phyloP scores from a whole-genome alignment of 2,888 invertebrate genomes.

The Philereme vetulata region DNA sequence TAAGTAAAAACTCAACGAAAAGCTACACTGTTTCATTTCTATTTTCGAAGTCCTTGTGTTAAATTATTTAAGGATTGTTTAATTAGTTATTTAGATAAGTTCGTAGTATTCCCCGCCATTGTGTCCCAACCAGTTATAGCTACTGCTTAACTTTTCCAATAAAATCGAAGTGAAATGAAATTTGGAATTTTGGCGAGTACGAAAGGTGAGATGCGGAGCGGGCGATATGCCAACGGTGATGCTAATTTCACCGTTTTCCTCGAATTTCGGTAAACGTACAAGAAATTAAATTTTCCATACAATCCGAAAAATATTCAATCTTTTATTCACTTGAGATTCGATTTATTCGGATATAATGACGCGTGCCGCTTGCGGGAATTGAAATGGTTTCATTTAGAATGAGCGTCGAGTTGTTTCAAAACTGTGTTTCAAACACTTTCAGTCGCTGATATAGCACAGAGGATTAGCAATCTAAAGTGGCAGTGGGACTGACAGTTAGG shows the following conservation, averaged over 20 bases:
- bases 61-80: too few species aligned
- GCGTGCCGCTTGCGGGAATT: background rate
- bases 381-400: slow-evolving; percentile 12
- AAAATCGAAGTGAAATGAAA: slow-evolving; percentile 78
- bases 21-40: too few species aligned
- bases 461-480: too few species aligned
- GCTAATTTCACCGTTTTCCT: slow-evolving; percentile 61
- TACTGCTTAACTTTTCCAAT: slow-evolving; percentile 78
- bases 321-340: slow-evolving; percentile 18
- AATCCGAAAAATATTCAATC: slow-evolving; percentile 43
- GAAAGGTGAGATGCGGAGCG: slow-evolving; percentile 62
- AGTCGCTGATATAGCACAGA: too few species aligned
- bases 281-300: slow-evolving; percentile 54
- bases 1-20: too few species aligned
- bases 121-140: slow-evolving; percentile 52
- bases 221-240: slow-evolving; percentile 52
- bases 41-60: too few species aligned
- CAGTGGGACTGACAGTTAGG: too few species aligned
- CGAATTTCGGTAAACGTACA: slow-evolving; percentile 39
- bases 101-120: slow-evolving; percentile 31
- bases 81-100: too few species aligned
- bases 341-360: slow-evolving; percentile 26
- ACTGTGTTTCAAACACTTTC: too few species aligned
- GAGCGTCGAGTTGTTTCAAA: background rate
- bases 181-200: slow-evolving; percentile 67